Percentiles rank a stretch among this genome's conserved stretches.
Evolutionary conservation across 1,140 invertebrate genomes (phyloP).

Genomic region (Zaprionus nigranus): DNA sequence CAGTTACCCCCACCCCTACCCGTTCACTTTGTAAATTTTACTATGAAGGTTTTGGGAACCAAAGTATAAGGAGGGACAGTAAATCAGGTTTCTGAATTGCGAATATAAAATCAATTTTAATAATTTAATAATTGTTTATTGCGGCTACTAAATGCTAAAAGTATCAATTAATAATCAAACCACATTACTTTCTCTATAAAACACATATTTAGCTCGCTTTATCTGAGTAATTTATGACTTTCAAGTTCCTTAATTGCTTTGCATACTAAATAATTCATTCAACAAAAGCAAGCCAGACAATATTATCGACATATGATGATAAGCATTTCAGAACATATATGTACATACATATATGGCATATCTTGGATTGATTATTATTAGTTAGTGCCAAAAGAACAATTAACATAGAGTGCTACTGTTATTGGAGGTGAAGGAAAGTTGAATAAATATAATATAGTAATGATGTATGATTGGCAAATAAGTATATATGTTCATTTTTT

Average conservation of each 20-base stretch:
- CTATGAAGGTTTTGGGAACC: not conserved
- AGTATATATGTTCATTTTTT: not conserved
- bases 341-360: not conserved
- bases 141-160: not conserved
- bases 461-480: not conserved
- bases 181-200: not conserved
- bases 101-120: not conserved
- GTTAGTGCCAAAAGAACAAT: not conserved
- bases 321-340: conserved; percentile 1
- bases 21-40: not conserved
- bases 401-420: not conserved
- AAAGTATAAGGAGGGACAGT: no score
- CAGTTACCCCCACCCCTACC: not conserved
- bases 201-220: not conserved
- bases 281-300: not conserved
- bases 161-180: no score
- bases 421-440: no score
- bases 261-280: conserved; percentile 10
- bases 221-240: conserved; percentile 2
- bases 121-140: not conserved
- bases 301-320: conserved; percentile 17
- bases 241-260: conserved; percentile 10
- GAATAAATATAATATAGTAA: no score
- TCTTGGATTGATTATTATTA: conserved; percentile 1
- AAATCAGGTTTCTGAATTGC: not conserved